Evolutionary conservation across 2,888 invertebrate genomes (phyloP).

Genomic region (Yponomeuta plumbellus): DNA sequence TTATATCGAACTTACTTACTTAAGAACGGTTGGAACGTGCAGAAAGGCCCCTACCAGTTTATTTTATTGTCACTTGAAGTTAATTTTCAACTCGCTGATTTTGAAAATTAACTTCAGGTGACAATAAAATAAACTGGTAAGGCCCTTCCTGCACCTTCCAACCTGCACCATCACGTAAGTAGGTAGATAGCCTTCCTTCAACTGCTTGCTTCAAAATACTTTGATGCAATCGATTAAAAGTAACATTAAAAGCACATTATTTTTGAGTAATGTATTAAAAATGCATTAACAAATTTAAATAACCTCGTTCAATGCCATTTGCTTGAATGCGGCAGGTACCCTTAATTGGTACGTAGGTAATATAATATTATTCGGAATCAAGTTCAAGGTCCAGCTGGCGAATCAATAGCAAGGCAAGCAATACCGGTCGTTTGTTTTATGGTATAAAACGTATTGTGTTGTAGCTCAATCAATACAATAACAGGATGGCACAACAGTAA

Average conservation of each 20-base stretch:
- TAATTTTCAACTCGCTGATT: background rate
- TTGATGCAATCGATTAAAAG: background rate
- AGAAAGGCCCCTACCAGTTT: too few relatives aligned
- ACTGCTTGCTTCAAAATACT: background rate
- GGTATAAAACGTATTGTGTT: background rate
- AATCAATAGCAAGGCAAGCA: constrained; percentile 25
- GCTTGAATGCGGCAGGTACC: too few relatives aligned
- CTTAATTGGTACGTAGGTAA: too few relatives aligned
- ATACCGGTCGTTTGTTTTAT: constrained; percentile 11
- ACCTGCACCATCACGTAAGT: background rate
- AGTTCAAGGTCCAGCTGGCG: constrained; percentile 22
- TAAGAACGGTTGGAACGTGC: too few relatives aligned
- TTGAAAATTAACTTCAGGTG: background rate
- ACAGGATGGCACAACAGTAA: background rate
- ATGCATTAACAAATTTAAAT: background rate
- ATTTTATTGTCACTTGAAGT: background rate
- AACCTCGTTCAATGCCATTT: too few relatives aligned
- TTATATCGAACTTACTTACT: too few relatives aligned
- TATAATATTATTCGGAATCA: background rate
- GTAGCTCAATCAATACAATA: background rate
- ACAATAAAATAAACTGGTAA: too few relatives aligned
- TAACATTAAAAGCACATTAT: background rate
- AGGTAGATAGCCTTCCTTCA: background rate
- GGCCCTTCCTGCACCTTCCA: too few relatives aligned
- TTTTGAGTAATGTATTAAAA: background rate